Evolutionary conservation across 2,797 vertebrate species (phyloP).

Genomic region (Typhlichthys eigenmanni): DNA sequence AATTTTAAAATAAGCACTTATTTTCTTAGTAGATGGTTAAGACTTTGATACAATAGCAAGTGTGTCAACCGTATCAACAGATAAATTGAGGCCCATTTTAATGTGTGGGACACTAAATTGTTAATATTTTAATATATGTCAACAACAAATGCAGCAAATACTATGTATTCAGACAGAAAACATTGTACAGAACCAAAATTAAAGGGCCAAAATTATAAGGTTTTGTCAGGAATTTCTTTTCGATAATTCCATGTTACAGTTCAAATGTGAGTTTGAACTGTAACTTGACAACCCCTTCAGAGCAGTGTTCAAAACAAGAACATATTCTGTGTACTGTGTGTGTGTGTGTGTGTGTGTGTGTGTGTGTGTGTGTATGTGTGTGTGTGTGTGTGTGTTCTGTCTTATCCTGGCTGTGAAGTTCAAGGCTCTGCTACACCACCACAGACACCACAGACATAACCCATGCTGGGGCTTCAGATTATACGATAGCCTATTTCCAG

Average conservation of each 20-base stretch:
- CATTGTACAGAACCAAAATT: neutral
- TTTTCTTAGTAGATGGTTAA: neutral
- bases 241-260: neutral
- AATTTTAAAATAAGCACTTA: no score
- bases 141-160: no score
- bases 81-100: no score
- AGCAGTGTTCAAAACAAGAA: neutral
- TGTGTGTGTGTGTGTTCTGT: constrained; percentile 1
- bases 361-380: neutral
- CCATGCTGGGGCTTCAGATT: constrained; percentile 35
- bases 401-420: constrained; percentile 28
- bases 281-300: neutral
- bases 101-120: no score
- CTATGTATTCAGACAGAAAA: no score
- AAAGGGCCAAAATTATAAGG: neutral
- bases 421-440: constrained; percentile 32
- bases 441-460: neutral
- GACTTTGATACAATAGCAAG: no score
- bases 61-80: no score
- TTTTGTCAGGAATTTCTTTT: neutral
- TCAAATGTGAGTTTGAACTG: neutral
- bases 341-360: constrained; percentile 1
- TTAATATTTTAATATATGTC: no score
- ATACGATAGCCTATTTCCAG: constrained; percentile 45
- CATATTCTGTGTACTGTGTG: constrained; percentile 1